Base-by-base conservation (phyloP, 2,888 invertebrate genomes). In the Tethea ocularis region DNA sequence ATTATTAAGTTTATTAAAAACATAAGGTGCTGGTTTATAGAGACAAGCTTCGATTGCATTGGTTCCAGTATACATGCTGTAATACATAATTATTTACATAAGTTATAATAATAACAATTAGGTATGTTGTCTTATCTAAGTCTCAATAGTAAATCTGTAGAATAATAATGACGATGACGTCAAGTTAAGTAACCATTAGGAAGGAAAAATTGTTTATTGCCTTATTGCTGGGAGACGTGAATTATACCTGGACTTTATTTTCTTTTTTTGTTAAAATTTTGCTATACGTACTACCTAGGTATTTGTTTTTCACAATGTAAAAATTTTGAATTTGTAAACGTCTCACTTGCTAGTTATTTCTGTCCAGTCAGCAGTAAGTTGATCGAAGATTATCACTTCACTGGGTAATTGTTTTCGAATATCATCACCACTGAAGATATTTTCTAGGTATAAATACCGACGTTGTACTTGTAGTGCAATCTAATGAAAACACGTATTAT, bases 391-490 rank as follows among this genome's bases (percentile, higher is more conserved):
- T 59, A 94, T 91, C 0, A 96, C 95, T 88, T 97, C 97, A 59
- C 88, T 87, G 0, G 98, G 97, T 57, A 98, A 86, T 83, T 98
- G 97, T 72, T 96, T 96, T 62, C 96, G 93, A 61, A 98, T 97
- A 82, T 98, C 98, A 85, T 98, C 98, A 0, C 97, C 97, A 66
- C 94, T 92, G 88, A 98, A 98, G 81, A 98, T 98, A 80, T 96
- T 98, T 94, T 98, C 97, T 53, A 98, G 91, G 83, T 98, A 98
- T 64, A 97, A 90, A 94, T 97, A 98, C 66, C 97, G 96, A 26
- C 97, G 93, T 88, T 98, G 98, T 0, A 98, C 97, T 77, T 94
- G 94, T n/a, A 98, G 90, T 22, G 96, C 94, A 76, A 94, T 94
- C 90, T 93, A 67, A 51, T 63, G 58, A 57, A 4, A 13, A 13